phyloP scores from a whole-genome alignment of 2,797 vertebrate species.

The Crocodylus rhombifer region DNA sequence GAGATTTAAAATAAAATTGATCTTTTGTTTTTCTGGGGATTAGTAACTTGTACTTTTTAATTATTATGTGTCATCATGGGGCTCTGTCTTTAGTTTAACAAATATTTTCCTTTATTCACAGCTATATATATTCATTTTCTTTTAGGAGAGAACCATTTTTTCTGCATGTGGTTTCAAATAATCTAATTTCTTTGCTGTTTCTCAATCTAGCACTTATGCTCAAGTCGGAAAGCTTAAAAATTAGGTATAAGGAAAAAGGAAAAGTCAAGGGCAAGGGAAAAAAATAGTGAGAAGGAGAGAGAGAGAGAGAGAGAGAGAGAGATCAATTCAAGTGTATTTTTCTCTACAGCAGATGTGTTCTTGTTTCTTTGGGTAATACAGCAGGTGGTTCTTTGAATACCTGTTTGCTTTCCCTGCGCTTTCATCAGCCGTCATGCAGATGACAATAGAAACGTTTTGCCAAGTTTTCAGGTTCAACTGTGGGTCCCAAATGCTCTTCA shows the following conservation, averaged over 20 bases:
- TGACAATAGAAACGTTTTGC: neutral
- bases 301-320: neutral
- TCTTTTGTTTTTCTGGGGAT: neutral
- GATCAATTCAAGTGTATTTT: neutral
- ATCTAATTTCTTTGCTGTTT: neutral
- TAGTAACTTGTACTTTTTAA: neutral
- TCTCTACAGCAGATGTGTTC: neutral
- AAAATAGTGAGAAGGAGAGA: neutral
- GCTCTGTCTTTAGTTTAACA: neutral
- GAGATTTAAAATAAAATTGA: neutral
- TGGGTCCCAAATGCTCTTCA: neutral
- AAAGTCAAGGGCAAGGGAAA: neutral
- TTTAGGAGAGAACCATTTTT: neutral
- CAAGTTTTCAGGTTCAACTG: neutral
- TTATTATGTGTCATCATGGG: neutral
- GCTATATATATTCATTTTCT: neutral
- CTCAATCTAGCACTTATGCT: fast-evolving
- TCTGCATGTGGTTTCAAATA: neutral
- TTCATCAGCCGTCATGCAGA: neutral
- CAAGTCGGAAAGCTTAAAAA: neutral
- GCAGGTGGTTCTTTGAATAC: neutral
- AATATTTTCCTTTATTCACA: neutral
- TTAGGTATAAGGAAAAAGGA: neutral
- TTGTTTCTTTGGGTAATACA: neutral
- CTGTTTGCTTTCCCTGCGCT: neutral